Evolutionary conservation across 2,888 invertebrate genomes (phyloP).

Genomic region (Frankliniella fusca): DNA sequence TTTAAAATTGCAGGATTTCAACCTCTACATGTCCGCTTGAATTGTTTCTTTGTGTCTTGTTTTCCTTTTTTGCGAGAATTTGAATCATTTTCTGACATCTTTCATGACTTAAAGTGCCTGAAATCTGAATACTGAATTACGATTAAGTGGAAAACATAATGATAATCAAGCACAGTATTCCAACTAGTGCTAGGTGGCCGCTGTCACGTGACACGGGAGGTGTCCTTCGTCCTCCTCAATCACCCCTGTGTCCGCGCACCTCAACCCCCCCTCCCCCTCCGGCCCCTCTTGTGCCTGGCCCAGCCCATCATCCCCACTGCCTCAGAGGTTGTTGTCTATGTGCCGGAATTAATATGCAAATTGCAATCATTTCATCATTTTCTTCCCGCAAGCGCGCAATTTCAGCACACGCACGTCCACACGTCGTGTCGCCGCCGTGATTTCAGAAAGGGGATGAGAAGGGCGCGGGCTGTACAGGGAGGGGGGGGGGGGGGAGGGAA

Average conservation of each 20-base stretch:
- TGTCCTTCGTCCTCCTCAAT: background rate
- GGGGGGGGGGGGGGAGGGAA: background rate
- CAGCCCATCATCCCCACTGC: no score
- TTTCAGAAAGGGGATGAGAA: background rate
- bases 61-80: no score
- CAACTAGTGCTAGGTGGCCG: no score
- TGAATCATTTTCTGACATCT: no score
- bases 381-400: background rate
- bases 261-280: background rate
- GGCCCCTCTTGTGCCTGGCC: background rate
- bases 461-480: background rate
- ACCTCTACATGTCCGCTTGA: no score
- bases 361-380: slow-evolving; percentile 23
- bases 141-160: no score
- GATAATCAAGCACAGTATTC: no score
- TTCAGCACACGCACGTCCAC: background rate
- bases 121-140: no score
- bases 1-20: no score
- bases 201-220: no score
- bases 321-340: background rate
- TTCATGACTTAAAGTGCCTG: no score
- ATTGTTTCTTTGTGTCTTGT: no score
- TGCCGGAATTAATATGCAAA: slow-evolving; percentile 14
- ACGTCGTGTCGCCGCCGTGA: background rate
- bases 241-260: background rate